Conservation (phyloP, 2,797 vertebrate species). For the Etheostoma nigrum region DNA sequence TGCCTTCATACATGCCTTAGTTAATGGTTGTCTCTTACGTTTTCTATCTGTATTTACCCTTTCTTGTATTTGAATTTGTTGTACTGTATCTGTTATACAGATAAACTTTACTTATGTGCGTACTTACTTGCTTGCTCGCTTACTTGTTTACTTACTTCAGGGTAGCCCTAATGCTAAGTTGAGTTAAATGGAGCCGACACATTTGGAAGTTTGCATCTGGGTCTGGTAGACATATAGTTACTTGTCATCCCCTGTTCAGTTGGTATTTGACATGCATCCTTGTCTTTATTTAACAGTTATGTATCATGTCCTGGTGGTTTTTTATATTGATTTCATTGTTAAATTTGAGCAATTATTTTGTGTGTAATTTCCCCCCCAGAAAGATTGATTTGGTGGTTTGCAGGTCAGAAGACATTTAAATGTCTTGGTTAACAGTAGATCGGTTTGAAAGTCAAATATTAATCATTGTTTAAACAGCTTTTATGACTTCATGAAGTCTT, state of each 20-base stretch:
- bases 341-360: background rate
- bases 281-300: background rate
- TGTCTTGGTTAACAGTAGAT: background rate
- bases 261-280: background rate
- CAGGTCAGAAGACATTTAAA: background rate
- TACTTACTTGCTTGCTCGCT: too few species aligned
- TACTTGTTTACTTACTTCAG: too few species aligned
- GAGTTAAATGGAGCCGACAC: background rate
- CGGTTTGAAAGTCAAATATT: background rate
- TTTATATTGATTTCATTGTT: conserved; percentile 19
- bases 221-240: background rate
- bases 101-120: too few species aligned
- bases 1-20: too few species aligned
- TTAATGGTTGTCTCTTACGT: too few species aligned
- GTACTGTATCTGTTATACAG: too few species aligned
- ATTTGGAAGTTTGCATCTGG: background rate
- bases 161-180: background rate
- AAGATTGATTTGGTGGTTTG: background rate
- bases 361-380: background rate
- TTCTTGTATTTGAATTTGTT: too few species aligned
- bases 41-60: too few species aligned
- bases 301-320: background rate
- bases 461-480: background rate
- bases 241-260: background rate
- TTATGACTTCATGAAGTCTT: background rate